Evolutionary conservation across 2,113 vertebrate species (phyloP).

Genomic region (Crocuta crocuta): DNA sequence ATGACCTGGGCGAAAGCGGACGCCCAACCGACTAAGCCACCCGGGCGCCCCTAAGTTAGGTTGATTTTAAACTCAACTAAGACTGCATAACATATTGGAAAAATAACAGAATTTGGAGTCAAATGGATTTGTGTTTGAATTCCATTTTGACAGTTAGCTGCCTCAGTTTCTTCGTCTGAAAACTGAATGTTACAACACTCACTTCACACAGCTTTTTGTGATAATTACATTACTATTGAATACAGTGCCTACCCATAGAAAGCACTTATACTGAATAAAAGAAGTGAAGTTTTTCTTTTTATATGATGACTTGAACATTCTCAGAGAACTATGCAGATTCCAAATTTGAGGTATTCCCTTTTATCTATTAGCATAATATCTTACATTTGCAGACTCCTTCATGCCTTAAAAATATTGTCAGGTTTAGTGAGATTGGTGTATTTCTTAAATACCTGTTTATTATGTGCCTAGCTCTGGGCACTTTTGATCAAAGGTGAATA

Average conservation of each 20-base stretch:
- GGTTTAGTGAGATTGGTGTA: not conserved
- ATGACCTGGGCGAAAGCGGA: too few relatives aligned
- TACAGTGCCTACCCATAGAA: not conserved
- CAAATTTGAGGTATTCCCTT: conserved; percentile 19
- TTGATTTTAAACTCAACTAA: not conserved
- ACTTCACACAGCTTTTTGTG: not conserved
- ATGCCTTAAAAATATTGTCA: not conserved
- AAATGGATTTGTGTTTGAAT: not conserved
- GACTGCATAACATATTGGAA: not conserved
- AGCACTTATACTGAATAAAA: not conserved
- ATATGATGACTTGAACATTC: not conserved
- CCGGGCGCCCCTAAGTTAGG: too few relatives aligned
- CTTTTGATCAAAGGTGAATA: not conserved
- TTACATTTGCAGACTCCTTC: not conserved
- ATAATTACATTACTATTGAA: not conserved
- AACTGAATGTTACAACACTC: not conserved
- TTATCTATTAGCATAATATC: not conserved
- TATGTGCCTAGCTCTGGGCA: not conserved
- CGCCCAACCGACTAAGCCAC: too few relatives aligned
- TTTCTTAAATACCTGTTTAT: conserved; percentile 26
- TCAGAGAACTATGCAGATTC: not conserved
- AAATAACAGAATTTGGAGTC: conserved; percentile 3
- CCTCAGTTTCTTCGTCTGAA: conserved; percentile 44
- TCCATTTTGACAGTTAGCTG: not conserved
- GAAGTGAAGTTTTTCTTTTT: not conserved